Base-by-base conservation (phyloP, 2,888 invertebrate genomes). In the Gasteruption jaculator region DNA sequence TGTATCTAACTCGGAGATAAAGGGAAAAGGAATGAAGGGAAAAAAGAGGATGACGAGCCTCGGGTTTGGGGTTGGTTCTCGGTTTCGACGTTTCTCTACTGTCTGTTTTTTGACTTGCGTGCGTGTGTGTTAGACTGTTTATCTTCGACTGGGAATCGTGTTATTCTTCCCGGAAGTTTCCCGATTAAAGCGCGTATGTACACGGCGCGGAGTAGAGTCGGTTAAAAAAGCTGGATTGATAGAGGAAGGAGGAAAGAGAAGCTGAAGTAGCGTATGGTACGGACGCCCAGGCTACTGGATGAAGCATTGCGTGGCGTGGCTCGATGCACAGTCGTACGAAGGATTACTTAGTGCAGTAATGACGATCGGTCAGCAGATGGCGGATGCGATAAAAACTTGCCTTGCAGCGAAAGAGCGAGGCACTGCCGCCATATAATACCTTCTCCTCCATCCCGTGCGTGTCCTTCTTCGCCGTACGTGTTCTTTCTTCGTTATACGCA, bases 361-460 rank as follows among this genome's bases (percentile, higher is more conserved):
- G 67, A 67, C 64, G 65, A 64, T 63, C 60, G 58, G 57, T 56
- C 52, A 61, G 61, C 62, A 65, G 66, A 68, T 68, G 67, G 65
- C 62, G 58, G 61, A 50, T 50, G 49, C 53, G 66, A 67, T 68
- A 67, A 67, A 67, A 68, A 67, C 64, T 63, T 56, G 63, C 57
- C 57, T 59, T 49, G 52, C 57, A 49, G 48, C 55, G 46, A n/a
- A n/a, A n/a, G n/a, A n/a, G n/a, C n/a, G n/a, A n/a, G 45, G 46
- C 46, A 50, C 54, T 50, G 49, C 53, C 54, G 56, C 57, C 61
- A 57, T 63, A 61, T 63, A 63, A 60, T 59, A 57, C 60, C 55
- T 53, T 46, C 48, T 45, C 46, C 51, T 54, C 49, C 48, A 45
- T 54, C 49, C 47, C n/a, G 46, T 48, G 45, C 52, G 44, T 30